Percentiles rank a stretch among this genome's conserved stretches.
Evolutionary conservation across 2,113 vertebrate species (phyloP).

Genomic region (Tragelaphus buxtoni): DNA sequence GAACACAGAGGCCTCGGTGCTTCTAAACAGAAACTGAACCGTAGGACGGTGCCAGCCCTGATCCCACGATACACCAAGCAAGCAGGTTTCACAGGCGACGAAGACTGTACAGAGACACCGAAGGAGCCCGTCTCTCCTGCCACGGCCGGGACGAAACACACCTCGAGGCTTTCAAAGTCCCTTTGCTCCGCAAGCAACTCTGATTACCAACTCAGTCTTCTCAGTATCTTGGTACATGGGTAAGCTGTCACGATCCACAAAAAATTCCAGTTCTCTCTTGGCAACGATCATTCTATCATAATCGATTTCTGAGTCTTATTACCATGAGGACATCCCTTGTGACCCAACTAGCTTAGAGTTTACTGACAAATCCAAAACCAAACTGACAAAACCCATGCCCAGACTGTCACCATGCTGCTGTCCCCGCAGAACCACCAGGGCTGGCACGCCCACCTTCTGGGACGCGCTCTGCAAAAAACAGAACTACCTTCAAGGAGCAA

Average conservation of each 20-base stretch:
- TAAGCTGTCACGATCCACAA: not conserved
- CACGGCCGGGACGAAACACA: not conserved
- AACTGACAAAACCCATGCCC: not conserved
- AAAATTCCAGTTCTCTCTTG: not conserved
- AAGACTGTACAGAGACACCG: not conserved
- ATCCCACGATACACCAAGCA: not conserved
- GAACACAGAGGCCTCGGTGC: not conserved
- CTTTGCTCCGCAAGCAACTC: slow-evolving; percentile 15
- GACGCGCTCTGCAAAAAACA: not conserved
- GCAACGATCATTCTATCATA: not conserved
- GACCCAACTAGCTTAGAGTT: not conserved
- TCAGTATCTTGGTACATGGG: not conserved
- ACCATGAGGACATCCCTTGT: not conserved
- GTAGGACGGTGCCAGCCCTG: not conserved
- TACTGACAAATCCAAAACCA: slow-evolving; percentile 3
- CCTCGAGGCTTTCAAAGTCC: slow-evolving; percentile 40
- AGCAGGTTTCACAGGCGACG: not conserved
- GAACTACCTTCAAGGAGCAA: not conserved
- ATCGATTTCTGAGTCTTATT: not conserved
- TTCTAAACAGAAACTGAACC: slow-evolving; percentile 19
- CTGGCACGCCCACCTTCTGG: not conserved
- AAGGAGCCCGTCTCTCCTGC: not conserved
- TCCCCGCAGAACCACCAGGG: not conserved
- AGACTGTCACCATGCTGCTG: not conserved
- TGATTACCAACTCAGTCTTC: slow-evolving; percentile 35